Base-by-base conservation (phyloP, 2,113 vertebrate genomes). In the Mobula birostris region DNA sequence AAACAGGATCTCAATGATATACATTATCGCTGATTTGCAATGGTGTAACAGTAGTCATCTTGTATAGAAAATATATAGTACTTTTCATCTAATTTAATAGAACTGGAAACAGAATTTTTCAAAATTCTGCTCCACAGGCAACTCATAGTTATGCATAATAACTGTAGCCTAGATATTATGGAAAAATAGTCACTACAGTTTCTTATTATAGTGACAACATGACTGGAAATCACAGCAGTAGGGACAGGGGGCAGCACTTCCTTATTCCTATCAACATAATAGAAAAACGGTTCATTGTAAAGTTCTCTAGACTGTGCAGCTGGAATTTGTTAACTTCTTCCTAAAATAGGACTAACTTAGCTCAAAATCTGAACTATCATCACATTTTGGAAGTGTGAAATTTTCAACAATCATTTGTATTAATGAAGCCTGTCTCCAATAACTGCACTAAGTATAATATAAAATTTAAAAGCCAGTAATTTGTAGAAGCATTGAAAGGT, bases 381-480 rank as follows among this genome's bases (percentile, higher is more conserved):
- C 85, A 66, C 24, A 83, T 58, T 56, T n/a, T 68, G n/a, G 29
- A 66, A 90, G 19, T 32, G 58, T n/a, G 85, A 90, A 90, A 32
- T 90, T 2, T 17, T 90, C 14, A n/a, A 8, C 12, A 66, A 15
- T 32, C 61, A 90, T 90, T 66, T 32, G n/a, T 0, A 7, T 90
- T 90, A 88, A 90, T 88, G 85, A 88, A 88, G 63, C 40, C 40
- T 14, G 63, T 88, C 29, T n/a, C 58, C 85, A 88, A 83, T 8
- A 83, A 88, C 27, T 66, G 14, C 27, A 88, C 24, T 61, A 27
- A 61, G 63, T 17, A 88, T 5, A 32, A 29, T 66, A n/a, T 17
- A 32, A 61, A 61, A 61, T 29, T 66, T 6, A 66, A 88, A 66
- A 88, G 58, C 85, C 85, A 88, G 85, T 58, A 29, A 58, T 83